Percentiles rank a stretch among this genome's conserved stretches.
phyloP scores from a whole-genome alignment of 2,888 invertebrate species.

The Oligia strigilis region DNA sequence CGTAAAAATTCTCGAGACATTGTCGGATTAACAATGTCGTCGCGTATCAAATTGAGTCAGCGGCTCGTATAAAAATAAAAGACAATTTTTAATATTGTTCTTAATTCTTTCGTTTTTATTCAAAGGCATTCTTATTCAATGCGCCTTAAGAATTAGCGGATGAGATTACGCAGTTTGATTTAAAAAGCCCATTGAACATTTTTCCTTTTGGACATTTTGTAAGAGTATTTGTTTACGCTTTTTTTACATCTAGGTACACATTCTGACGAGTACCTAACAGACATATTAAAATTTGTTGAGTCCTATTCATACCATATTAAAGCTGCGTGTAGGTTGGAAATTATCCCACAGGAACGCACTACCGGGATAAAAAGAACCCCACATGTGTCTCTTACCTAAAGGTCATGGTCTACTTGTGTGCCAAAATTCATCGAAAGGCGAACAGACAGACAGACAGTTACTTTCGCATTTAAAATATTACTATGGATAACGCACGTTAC shows the following conservation, averaged over 20 bases:
- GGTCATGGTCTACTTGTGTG: background rate
- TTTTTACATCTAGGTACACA: background rate
- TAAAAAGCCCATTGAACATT: background rate
- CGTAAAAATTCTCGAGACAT: conserved; percentile 17
- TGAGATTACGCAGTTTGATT: conserved; percentile 21
- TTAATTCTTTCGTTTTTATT: conserved; percentile 42
- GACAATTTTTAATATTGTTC: conserved; percentile 28
- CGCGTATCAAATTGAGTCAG: background rate
- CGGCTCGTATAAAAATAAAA: conserved; percentile 18
- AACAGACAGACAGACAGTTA: no score
- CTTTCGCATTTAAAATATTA: no score
- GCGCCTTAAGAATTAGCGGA: conserved; percentile 4
- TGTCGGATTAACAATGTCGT: conserved; percentile 12
- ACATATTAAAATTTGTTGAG: background rate
- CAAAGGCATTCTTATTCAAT: conserved; percentile 28
- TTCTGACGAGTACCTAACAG: background rate
- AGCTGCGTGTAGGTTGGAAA: background rate
- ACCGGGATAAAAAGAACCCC: background rate
- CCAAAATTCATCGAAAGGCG: background rate
- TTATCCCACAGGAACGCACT: background rate
- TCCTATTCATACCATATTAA: background rate
- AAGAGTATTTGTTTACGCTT: background rate
- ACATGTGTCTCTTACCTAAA: background rate
- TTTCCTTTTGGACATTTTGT: no score
- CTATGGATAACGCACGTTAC: background rate